Evolutionary conservation across 2,888 invertebrate species (phyloP).

Genomic region (Tenthredo scrophulariae): DNA sequence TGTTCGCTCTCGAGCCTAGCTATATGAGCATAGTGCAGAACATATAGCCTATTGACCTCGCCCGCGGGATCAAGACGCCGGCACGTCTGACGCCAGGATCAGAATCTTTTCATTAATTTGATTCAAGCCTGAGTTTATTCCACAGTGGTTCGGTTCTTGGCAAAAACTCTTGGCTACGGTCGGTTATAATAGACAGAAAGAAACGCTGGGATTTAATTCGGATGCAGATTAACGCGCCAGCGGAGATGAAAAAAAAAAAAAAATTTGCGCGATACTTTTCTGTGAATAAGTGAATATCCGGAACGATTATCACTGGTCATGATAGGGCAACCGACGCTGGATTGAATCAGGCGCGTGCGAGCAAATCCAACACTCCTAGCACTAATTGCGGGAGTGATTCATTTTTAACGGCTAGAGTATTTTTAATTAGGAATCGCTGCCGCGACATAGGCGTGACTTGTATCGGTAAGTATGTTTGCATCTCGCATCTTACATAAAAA

Average conservation of each 20-base stretch:
- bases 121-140: background rate
- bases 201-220: too few species aligned
- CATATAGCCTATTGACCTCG: constrained; percentile 39
- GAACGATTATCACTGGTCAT: background rate
- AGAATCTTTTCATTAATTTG: constrained; percentile 42
- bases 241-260: background rate
- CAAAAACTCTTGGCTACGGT: background rate
- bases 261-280: background rate
- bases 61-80: constrained; percentile 39
- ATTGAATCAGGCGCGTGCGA: background rate
- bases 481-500: background rate
- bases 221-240: background rate
- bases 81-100: constrained; percentile 33
- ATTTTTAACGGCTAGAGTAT: background rate
- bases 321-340: background rate
- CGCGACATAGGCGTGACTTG: background rate
- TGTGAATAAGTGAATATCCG: background rate
- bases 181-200: background rate
- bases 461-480: too few species aligned
- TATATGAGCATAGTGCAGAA: constrained; percentile 17
- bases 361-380: background rate
- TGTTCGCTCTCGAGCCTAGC: background rate
- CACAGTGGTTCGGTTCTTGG: background rate
- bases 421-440: background rate
- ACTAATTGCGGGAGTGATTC: background rate